phyloP scores from a whole-genome alignment of 2,888 invertebrate genomes.

The Aquatica leii region DNA sequence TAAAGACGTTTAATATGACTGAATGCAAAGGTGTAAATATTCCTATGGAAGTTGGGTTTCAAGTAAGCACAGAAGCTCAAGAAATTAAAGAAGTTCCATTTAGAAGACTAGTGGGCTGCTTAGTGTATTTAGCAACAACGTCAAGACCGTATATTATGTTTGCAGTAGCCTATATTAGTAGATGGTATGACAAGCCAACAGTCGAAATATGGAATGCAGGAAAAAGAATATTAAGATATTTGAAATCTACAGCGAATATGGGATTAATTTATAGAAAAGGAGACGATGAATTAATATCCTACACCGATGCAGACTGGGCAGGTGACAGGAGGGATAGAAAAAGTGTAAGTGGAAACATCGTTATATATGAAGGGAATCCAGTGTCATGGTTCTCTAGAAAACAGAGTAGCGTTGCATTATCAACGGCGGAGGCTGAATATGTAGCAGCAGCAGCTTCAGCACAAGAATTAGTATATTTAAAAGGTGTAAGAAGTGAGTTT shows the following conservation, averaged over 20 bases:
- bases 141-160: slow-evolving; percentile 26
- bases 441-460: slow-evolving; percentile 13
- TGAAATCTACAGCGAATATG: slow-evolving; percentile 2
- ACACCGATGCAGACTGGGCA: slow-evolving; percentile 37
- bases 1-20: neutral
- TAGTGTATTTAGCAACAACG: slow-evolving; percentile 23
- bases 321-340: slow-evolving; percentile 32
- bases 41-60: slow-evolving; percentile 19
- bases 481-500: slow-evolving; percentile 15
- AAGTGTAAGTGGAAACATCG: slow-evolving; percentile 35
- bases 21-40: neutral
- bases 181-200: neutral
- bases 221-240: slow-evolving; percentile 20
- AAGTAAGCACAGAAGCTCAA: neutral
- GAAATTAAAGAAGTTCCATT: slow-evolving; percentile 22
- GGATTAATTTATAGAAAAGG: neutral
- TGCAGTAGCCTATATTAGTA: neutral
- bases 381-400: slow-evolving; percentile 32
- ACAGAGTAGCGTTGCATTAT: slow-evolving; percentile 16
- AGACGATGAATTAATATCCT: slow-evolving; percentile 10
- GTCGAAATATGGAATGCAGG: neutral
- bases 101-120: slow-evolving; percentile 20
- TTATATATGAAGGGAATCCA: slow-evolving; percentile 25
- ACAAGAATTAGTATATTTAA: slow-evolving; percentile 22
- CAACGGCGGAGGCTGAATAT: slow-evolving; percentile 16